Evolutionary conservation across 1,140 invertebrate species (phyloP).

Genomic region (Cryptotermes secundus): DNA sequence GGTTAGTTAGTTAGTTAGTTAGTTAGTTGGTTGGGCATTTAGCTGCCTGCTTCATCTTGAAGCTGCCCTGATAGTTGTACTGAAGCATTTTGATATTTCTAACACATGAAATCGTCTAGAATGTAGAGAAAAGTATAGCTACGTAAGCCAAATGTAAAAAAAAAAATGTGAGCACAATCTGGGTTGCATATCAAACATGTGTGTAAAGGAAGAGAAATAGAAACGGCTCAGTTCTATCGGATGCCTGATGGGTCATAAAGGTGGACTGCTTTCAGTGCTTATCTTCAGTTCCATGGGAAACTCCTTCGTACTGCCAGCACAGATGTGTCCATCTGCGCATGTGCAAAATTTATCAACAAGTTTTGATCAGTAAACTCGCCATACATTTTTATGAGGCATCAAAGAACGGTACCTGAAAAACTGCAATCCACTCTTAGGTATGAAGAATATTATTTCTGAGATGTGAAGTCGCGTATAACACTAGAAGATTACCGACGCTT

Average conservation of each 20-base stretch:
- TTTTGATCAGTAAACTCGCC: neutral
- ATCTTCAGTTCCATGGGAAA: neutral
- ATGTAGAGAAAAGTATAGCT: neutral
- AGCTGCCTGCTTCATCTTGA: too few relatives aligned
- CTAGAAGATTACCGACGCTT: too few relatives aligned
- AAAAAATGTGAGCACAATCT: neutral
- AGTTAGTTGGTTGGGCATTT: too few relatives aligned
- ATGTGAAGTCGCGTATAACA: too few relatives aligned
- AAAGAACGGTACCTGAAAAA: neutral
- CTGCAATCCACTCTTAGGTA: slow-evolving; percentile 1
- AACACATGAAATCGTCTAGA: neutral
- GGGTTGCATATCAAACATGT: neutral
- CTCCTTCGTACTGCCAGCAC: neutral
- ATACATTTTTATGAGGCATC: slow-evolving; percentile 2
- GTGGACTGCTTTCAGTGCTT: neutral
- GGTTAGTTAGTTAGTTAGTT: too few relatives aligned
- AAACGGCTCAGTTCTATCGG: neutral
- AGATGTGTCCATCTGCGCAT: neutral
- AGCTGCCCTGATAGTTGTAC: too few relatives aligned
- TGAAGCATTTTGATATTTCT: neutral
- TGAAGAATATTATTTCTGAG: too few relatives aligned
- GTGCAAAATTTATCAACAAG: neutral
- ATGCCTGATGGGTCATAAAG: neutral
- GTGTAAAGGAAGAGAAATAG: neutral
- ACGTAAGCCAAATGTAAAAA: neutral